phyloP scores from a whole-genome alignment of 2,113 vertebrate species.

The Thoracochromis brauschi region DNA sequence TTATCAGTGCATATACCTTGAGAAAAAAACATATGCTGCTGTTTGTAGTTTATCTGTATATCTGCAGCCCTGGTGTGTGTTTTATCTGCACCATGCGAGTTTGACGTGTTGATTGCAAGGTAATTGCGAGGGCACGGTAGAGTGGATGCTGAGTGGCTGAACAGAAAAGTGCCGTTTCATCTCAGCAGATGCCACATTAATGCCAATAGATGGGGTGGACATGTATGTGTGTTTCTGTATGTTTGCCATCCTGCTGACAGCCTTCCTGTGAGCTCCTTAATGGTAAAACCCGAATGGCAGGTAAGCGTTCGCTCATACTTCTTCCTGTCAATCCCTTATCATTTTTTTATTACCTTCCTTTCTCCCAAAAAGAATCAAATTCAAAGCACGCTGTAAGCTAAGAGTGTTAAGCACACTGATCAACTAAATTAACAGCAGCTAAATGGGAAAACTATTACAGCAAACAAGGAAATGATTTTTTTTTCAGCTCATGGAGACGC shows the following conservation, averaged over 20 bases:
- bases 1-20: not conserved
- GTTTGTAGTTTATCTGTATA: not conserved
- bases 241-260: conserved; percentile 10
- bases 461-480: not conserved
- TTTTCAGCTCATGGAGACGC: not conserved
- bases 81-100: not conserved
- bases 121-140: not conserved
- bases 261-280: not conserved
- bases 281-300: conserved; percentile 11
- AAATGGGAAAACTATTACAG: not conserved
- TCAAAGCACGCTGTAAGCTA: not conserved
- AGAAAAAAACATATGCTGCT: not conserved
- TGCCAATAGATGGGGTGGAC: not conserved
- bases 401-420: not conserved
- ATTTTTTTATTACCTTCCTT: not conserved
- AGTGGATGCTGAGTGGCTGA: not conserved
- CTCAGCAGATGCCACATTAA: conserved; percentile 14
- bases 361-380: not conserved
- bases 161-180: not conserved
- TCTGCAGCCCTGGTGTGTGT: not conserved
- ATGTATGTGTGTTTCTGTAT: not conserved
- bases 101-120: conserved; percentile 10
- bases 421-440: not conserved
- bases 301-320: conserved; percentile 13
- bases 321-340: conserved; percentile 3